Evolutionary conservation across 2,113 vertebrate genomes (phyloP).

Genomic region (Leptosomus discolor): DNA sequence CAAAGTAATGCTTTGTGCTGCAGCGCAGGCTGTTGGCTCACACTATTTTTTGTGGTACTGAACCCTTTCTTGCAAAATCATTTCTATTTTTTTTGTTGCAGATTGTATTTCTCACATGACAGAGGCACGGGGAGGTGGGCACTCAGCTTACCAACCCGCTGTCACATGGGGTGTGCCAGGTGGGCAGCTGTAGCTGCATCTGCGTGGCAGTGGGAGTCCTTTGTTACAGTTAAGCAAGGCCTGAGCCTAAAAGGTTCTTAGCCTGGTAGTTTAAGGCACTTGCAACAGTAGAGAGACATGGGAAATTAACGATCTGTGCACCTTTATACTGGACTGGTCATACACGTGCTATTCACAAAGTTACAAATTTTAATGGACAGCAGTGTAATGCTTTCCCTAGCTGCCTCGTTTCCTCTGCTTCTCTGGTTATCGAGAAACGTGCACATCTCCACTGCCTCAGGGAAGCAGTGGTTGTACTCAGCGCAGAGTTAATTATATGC

Average conservation of each 20-base stretch:
- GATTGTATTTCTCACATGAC: not conserved
- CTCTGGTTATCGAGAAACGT: not conserved
- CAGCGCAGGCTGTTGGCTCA: not conserved
- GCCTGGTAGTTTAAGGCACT: not conserved
- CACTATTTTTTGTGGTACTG: not conserved
- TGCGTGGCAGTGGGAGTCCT: fast-evolving
- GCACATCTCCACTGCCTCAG: not conserved
- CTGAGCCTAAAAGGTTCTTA: not conserved
- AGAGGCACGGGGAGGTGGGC: not conserved
- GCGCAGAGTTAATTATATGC: not conserved
- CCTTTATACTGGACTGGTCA: not conserved
- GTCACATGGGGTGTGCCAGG: fast-evolving
- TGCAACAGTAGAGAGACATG: fast-evolving
- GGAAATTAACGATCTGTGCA: not conserved
- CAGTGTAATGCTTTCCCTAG: not conserved
- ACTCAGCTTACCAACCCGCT: fast-evolving
- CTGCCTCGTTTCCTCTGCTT: not conserved
- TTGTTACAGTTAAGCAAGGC: not conserved
- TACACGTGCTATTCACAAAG: not conserved
- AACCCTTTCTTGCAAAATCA: not conserved
- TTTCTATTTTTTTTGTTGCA: not conserved
- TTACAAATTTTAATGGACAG: not conserved
- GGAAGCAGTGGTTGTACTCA: not conserved
- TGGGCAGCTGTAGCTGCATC: not conserved
- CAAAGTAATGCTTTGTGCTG: fast-evolving